Percentiles rank a stretch among this genome's conserved stretches.
Conservation (phyloP, 2,797 vertebrate species). For the Florisuga fusca region DNA sequence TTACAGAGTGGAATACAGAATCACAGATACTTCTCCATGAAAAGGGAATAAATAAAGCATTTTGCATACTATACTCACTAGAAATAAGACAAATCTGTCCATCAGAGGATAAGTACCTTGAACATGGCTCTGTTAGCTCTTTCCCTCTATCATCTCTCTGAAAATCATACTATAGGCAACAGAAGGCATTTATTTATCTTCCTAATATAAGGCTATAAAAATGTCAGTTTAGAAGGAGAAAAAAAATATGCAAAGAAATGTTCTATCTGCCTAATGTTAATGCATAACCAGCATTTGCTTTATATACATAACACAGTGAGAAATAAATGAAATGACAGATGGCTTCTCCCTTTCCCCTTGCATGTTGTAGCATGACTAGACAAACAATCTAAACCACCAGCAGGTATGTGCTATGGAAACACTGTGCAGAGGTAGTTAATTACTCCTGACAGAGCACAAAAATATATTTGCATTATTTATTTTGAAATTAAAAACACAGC, state of each 20-base stretch:
- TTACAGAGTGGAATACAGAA: not conserved
- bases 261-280: slow-evolving; percentile 22
- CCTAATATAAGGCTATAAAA: slow-evolving; percentile 56
- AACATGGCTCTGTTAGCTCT: not conserved
- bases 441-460: slow-evolving; percentile 28
- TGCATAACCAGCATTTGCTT: slow-evolving; percentile 34
- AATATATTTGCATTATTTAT: slow-evolving; percentile 37
- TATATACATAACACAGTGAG: slow-evolving; percentile 40
- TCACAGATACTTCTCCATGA: not conserved
- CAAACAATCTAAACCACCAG: slow-evolving; percentile 55
- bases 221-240: slow-evolving; percentile 19
- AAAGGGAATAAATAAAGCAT: not conserved
- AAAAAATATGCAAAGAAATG: slow-evolving; percentile 40
- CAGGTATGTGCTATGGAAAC: not conserved
- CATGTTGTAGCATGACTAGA: slow-evolving; percentile 35
- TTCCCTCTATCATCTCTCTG: not conserved
- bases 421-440: slow-evolving; percentile 20
- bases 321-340: slow-evolving; percentile 70
- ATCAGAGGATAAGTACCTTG: not conserved
- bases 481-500: slow-evolving; percentile 35
- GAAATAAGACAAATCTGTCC: slow-evolving; percentile 5
- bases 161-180: not conserved
- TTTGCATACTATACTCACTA: not conserved
- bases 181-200: slow-evolving; percentile 61
- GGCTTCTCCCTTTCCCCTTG: not conserved